Conservation (phyloP, 2,797 vertebrate genomes). For the Ceryle rudis region DNA sequence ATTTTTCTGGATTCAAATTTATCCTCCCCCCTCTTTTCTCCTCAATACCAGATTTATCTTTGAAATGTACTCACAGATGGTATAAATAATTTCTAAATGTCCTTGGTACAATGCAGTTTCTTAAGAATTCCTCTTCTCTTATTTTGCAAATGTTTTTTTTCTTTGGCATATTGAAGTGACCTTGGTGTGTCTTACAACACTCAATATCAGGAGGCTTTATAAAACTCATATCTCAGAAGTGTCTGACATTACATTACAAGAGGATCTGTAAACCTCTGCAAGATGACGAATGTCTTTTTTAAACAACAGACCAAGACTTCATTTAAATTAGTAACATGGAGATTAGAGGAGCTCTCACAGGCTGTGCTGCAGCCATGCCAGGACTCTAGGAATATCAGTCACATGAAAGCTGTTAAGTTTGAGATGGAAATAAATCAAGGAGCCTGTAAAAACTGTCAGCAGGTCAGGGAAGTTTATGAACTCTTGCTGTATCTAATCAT, state of each 20-base stretch:
- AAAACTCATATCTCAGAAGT: slow-evolving; percentile 86
- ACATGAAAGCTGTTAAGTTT: slow-evolving; percentile 89
- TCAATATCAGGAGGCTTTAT: slow-evolving; percentile 78
- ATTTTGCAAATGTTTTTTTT: slow-evolving; percentile 68
- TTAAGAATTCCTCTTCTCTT: slow-evolving; percentile 74
- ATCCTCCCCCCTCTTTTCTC: not conserved
- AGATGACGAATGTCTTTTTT: slow-evolving; percentile 89
- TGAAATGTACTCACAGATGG: slow-evolving; percentile 62
- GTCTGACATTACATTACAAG: slow-evolving; percentile 86
- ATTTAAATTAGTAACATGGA: slow-evolving; percentile 91
- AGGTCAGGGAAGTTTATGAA: slow-evolving; percentile 90
- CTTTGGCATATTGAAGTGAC: slow-evolving; percentile 76
- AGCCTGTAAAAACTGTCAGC: slow-evolving; percentile 88
- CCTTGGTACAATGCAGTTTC: slow-evolving; percentile 47
- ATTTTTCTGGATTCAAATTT: slow-evolving; percentile 73
- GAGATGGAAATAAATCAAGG: slow-evolving; percentile 87
- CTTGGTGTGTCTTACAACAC: slow-evolving; percentile 84
- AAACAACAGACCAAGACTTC: slow-evolving; percentile 89
- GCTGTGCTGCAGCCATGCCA: slow-evolving; percentile 80
- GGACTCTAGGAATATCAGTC: slow-evolving; percentile 90
- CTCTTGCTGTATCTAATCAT: slow-evolving; percentile 86
- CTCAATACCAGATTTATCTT: slow-evolving; percentile 69
- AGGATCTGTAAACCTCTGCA: slow-evolving; percentile 83
- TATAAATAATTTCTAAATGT: slow-evolving; percentile 71
- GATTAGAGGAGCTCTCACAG: slow-evolving; percentile 84